A percentile compares a stretch with the other conserved stretches of the same genome.
Evolutionary conservation across 1,140 invertebrate genomes (phyloP).

Genomic region (Anoplolepis gracilipes): DNA sequence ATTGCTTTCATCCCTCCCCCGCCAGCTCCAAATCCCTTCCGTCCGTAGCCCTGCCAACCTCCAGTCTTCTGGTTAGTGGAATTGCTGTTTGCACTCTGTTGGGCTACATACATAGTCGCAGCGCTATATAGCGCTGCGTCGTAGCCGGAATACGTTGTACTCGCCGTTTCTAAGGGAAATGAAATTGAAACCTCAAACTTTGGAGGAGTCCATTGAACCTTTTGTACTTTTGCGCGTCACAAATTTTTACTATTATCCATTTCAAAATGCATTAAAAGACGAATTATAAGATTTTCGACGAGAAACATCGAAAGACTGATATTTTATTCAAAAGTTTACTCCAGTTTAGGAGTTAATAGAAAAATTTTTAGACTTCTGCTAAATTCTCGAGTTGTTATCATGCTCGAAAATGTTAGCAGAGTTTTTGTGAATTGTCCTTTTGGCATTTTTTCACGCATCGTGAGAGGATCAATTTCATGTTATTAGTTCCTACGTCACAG

Average conservation of each 20-base stretch:
- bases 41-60: conserved; percentile 90
- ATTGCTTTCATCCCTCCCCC: conserved; percentile 87
- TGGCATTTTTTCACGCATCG: conserved; percentile 51
- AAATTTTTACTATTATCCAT: conserved; percentile 42
- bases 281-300: background rate
- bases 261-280: conserved; percentile 12
- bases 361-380: conserved; percentile 44
- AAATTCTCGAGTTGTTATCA: conserved; percentile 38
- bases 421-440: conserved; percentile 36
- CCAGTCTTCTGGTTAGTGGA: conserved; percentile 86
- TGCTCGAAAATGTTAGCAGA: conserved; percentile 62
- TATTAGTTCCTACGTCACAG: conserved; percentile 76
- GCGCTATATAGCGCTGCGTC: conserved; percentile 97
- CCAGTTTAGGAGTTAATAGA: background rate
- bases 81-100: conserved; percentile 90
- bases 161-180: conserved; percentile 85
- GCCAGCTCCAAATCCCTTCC: conserved; percentile 89
- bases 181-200: conserved; percentile 84
- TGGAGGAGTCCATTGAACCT: conserved; percentile 74
- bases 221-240: conserved; percentile 59
- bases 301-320: conserved; percentile 10
- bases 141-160: conserved; percentile 91
- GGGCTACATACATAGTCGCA: conserved; percentile 96
- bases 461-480: conserved; percentile 84
- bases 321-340: background rate